Evolutionary conservation across 2,888 invertebrate species (phyloP).

Genomic region (Dioctria linearis): DNA sequence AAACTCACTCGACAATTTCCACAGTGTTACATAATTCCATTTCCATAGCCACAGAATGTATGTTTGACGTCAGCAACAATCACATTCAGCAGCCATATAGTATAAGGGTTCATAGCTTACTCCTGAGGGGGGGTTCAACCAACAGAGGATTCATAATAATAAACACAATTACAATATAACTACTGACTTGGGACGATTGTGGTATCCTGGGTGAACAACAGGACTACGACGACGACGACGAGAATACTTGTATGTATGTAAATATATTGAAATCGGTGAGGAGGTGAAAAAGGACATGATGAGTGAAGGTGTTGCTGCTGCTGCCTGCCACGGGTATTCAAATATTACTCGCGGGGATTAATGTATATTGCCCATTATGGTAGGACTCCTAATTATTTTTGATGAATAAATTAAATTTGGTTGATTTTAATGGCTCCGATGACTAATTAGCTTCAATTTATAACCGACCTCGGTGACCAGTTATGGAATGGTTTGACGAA

Average conservation of each 20-base stretch:
- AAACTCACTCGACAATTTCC: constrained; percentile 33
- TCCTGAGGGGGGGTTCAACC: constrained; percentile 3
- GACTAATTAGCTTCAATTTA: constrained; percentile 42
- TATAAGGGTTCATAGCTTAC: constrained; percentile 40
- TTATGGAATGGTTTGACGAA: too few relatives aligned
- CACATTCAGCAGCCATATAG: constrained; percentile 5
- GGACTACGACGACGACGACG: background rate
- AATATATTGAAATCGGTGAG: too few relatives aligned
- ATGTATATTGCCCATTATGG: constrained; percentile 30
- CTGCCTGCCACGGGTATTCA: background rate
- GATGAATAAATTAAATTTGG: constrained; percentile 45
- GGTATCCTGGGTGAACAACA: constrained; percentile 30
- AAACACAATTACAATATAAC: too few relatives aligned
- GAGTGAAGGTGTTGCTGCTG: constrained; percentile 19
- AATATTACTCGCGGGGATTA: constrained; percentile 38
- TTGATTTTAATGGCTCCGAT: constrained; percentile 41
- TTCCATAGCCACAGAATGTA: constrained; percentile 28
- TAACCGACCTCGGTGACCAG: background rate
- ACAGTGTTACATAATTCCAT: constrained; percentile 43
- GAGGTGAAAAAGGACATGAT: background rate
- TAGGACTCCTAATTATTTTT: constrained; percentile 37
- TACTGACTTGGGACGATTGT: constrained; percentile 43
- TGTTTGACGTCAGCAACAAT: constrained; percentile 45
- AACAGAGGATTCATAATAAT: too few relatives aligned
- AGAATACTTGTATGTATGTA: background rate